Percentiles rank a stretch among this genome's conserved stretches.
phyloP scores from a whole-genome alignment of 2,113 vertebrate genomes.

The Desmodus rotundus region DNA sequence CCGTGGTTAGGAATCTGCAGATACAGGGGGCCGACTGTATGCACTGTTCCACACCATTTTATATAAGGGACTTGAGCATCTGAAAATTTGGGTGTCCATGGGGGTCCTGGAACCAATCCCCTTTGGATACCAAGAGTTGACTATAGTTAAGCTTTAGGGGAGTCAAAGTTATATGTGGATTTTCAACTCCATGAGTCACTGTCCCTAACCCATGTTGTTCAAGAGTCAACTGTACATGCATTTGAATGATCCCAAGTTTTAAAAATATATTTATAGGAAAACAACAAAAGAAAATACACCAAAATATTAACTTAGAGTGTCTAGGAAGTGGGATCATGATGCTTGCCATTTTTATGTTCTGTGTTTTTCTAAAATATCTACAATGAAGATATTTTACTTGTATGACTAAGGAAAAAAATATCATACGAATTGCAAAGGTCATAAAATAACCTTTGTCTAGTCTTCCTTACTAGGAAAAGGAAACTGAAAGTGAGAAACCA shows the following conservation, averaged over 20 bases:
- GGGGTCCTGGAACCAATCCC: not conserved
- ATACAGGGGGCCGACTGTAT: not conserved
- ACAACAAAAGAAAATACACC: not conserved
- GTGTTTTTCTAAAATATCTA: not conserved
- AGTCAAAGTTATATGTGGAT: not conserved
- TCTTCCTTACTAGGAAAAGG: slow-evolving; percentile 30
- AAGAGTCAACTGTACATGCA: not conserved
- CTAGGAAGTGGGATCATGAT: not conserved
- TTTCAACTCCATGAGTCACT: not conserved
- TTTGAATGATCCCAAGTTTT: not conserved
- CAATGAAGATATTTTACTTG: slow-evolving; percentile 2
- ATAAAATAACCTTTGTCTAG: not conserved
- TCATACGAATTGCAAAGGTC: not conserved
- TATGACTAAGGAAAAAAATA: not conserved
- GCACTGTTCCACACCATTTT: not conserved
- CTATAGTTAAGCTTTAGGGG: not conserved
- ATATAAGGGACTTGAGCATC: not conserved
- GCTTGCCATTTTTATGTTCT: not conserved
- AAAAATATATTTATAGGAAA: not conserved
- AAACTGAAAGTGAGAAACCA: slow-evolving; percentile 51
- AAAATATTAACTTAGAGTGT: slow-evolving; percentile 2
- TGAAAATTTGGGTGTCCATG: not conserved
- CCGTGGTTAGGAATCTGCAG: not conserved
- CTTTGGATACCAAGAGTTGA: not conserved
- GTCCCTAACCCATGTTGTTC: not conserved